Evolutionary conservation across 1,140 invertebrate species (phyloP).

Genomic region (Cyphomyrmex costatus): DNA sequence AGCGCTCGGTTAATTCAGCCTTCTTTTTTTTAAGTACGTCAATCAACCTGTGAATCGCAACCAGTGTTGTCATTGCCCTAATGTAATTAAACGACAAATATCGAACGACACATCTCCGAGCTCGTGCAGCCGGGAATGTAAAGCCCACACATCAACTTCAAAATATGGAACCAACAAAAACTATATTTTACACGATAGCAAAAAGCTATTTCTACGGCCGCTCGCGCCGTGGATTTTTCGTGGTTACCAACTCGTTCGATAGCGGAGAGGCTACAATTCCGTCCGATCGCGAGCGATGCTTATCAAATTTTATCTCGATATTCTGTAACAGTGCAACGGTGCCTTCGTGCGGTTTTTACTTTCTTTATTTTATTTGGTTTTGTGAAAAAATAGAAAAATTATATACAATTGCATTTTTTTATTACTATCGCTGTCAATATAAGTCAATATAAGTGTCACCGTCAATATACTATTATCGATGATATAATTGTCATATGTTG

Average conservation of each 20-base stretch:
- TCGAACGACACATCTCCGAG: not conserved
- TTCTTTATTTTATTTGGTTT: slow-evolving; percentile 19
- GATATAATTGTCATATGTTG: not conserved
- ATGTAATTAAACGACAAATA: slow-evolving; percentile 38
- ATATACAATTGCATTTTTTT: not conserved
- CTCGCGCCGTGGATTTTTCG: slow-evolving; percentile 49
- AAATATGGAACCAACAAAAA: slow-evolving; percentile 21
- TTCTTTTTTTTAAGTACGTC: slow-evolving; percentile 21
- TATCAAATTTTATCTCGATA: slow-evolving; percentile 56
- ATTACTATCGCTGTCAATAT: slow-evolving; percentile 31
- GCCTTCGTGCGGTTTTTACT: slow-evolving; percentile 33
- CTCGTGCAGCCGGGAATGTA: slow-evolving; percentile 7
- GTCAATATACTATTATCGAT: not conserved
- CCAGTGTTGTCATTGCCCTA: not conserved
- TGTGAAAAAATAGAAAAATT: slow-evolving; percentile 29
- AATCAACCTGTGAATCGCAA: not conserved
- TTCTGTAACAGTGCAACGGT: slow-evolving; percentile 8
- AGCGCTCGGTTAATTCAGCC: not conserved
- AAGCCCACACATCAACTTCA: slow-evolving; percentile 14
- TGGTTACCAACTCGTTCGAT: slow-evolving; percentile 50
- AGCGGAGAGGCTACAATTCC: slow-evolving; percentile 26
- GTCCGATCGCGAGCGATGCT: slow-evolving; percentile 33
- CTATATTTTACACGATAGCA: slow-evolving; percentile 44
- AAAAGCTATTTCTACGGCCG: slow-evolving; percentile 53
- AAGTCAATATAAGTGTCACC: not conserved